Conservation (phyloP, 1,140 invertebrate species). For the Nomia melanderi region DNA sequence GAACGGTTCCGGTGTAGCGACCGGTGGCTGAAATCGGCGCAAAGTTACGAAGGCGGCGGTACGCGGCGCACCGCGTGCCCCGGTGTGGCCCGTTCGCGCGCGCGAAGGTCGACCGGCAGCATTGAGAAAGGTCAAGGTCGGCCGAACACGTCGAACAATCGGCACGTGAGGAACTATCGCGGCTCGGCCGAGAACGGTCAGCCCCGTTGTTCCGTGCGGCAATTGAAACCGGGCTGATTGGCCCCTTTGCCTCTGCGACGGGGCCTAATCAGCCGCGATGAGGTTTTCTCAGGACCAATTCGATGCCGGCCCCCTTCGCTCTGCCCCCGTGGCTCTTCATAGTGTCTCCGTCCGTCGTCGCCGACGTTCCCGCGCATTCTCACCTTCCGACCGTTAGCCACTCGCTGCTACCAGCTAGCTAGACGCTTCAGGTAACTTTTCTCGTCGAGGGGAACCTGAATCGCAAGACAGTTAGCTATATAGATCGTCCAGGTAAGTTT, state of each 20-base stretch:
- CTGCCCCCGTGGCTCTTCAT: neutral
- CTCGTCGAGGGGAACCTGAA: too few species aligned
- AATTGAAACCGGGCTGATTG: slow-evolving; percentile 36
- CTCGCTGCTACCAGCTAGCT: too few species aligned
- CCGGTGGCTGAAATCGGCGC: neutral
- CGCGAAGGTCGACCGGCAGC: slow-evolving; percentile 14
- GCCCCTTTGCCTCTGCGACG: neutral
- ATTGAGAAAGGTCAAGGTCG: slow-evolving; percentile 50
- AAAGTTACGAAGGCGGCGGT: neutral
- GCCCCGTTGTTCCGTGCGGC: slow-evolving; percentile 4
- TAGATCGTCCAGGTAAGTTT: too few species aligned
- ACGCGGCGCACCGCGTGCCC: neutral
- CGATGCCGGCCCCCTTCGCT: neutral
- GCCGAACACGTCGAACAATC: slow-evolving; percentile 9
- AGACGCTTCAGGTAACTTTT: too few species aligned
- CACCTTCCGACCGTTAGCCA: too few species aligned
- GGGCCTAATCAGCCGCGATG: slow-evolving; percentile 8
- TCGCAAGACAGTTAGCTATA: too few species aligned
- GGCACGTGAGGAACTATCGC: slow-evolving; percentile 16
- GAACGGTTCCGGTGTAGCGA: too few species aligned
- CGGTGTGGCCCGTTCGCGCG: neutral
- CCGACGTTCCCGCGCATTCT: neutral
- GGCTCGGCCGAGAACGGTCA: slow-evolving; percentile 1
- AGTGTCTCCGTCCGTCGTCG: neutral
- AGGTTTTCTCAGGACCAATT: slow-evolving; percentile 16